Evolutionary conservation across 2,888 invertebrate genomes (phyloP).

Genomic region (Crossocerus cetratus): DNA sequence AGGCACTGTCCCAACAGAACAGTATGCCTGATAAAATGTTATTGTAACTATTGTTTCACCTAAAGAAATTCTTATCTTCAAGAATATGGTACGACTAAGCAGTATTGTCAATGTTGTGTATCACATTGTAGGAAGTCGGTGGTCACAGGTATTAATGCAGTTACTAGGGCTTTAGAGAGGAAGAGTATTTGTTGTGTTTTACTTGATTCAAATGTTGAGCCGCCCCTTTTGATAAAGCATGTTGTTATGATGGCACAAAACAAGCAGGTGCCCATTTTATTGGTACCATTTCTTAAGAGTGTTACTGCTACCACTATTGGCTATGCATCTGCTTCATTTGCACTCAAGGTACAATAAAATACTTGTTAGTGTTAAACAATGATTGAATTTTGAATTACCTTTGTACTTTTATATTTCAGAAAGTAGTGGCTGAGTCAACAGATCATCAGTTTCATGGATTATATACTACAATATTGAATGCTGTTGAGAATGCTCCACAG

Average conservation of each 20-base stretch:
- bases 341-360: slow-evolving; percentile 62
- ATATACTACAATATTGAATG: slow-evolving; percentile 52
- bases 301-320: slow-evolving; percentile 62
- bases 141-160: slow-evolving; percentile 69
- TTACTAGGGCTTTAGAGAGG: slow-evolving; percentile 71
- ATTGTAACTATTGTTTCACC: too few relatives aligned
- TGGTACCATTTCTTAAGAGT: slow-evolving; percentile 67
- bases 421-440: slow-evolving; percentile 34
- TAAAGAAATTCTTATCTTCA: too few relatives aligned
- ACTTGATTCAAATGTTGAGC: slow-evolving; percentile 68
- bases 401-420: slow-evolving; percentile 49
- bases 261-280: slow-evolving; percentile 66
- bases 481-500: slow-evolving; percentile 34
- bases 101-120: too few relatives aligned
- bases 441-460: slow-evolving; percentile 60
- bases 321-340: slow-evolving; percentile 66
- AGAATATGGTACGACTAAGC: background rate
- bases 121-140: slow-evolving; percentile 57
- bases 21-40: background rate
- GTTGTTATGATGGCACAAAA: slow-evolving; percentile 68
- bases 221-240: slow-evolving; percentile 68
- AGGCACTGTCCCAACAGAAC: slow-evolving; percentile 31
- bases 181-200: slow-evolving; percentile 63
- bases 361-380: background rate
- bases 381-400: slow-evolving; percentile 10